phyloP scores from a whole-genome alignment of 2,797 vertebrate species.

The Antennarius maculatus region DNA sequence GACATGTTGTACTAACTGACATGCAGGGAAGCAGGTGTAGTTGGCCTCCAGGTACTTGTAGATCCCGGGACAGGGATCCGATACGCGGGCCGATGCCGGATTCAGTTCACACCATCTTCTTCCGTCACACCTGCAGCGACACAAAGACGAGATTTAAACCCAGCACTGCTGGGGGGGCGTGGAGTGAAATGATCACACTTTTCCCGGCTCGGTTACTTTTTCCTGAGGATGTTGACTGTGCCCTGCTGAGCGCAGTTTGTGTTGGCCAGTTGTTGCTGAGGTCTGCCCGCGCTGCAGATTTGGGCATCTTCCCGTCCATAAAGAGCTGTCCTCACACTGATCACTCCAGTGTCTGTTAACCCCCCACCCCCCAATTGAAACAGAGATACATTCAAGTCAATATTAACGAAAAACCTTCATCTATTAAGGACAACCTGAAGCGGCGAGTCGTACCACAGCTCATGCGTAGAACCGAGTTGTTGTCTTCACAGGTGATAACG shows the following conservation, averaged over 20 bases:
- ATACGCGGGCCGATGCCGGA: background rate
- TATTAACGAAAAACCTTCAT: too few species aligned
- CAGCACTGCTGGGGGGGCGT: too few species aligned
- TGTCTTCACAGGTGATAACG: constrained; percentile 33
- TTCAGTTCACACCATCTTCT: constrained; percentile 48
- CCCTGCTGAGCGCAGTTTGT: constrained; percentile 35
- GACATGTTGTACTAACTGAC: constrained; percentile 29
- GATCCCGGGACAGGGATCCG: constrained; percentile 41
- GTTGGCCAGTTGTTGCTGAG: background rate
- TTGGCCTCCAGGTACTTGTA: constrained; percentile 60
- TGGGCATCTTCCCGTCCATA: constrained; percentile 46
- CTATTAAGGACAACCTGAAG: too few species aligned
- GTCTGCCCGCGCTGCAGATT: constrained; percentile 39
- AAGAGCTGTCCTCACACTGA: constrained; percentile 37
- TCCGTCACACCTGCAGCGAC: constrained; percentile 58
- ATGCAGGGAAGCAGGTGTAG: constrained; percentile 47
- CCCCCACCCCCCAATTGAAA: too few species aligned
- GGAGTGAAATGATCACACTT: too few species aligned
- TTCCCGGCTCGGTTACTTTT: constrained; percentile 16
- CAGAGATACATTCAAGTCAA: too few species aligned
- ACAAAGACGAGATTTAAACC: background rate
- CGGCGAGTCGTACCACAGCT: constrained; percentile 42
- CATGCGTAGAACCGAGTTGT: constrained; percentile 6
- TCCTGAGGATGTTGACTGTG: constrained; percentile 2
- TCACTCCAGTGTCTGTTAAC: constrained; percentile 43